Evolutionary conservation across 2,113 vertebrate genomes (phyloP), one percentile per base, ranked within the genome.

Genomic region (Australoheros scitulus): DNA sequence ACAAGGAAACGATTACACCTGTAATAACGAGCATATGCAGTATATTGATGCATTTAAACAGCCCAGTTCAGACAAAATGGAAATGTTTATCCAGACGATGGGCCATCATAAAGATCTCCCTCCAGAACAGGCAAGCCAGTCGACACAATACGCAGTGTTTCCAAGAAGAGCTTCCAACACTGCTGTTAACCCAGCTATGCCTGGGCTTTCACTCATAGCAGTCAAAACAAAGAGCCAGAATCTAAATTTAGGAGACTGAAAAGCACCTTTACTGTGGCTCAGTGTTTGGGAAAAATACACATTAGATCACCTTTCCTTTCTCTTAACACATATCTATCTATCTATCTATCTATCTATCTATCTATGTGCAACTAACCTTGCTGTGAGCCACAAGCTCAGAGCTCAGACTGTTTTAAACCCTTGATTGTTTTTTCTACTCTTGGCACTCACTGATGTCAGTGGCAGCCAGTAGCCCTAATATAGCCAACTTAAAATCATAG

Each of bases 171-270:
- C 89, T 87, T 92, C 91, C 92, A 92, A 75, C 75, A 26, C 68
- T 79, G 77, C 92, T 83, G 91, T 86, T 89, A 91, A 88, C 83
- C 76, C 89, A 57, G 41, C 81, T 41, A 47, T 64, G 88, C 38
- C 93, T 93, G 94, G 93, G 22, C 82, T 92, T 93, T 94, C 91
- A 93, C 91, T 94, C 93, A 17, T 50, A 88, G 74, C 36, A 77
- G 74, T 89, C 76, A 87, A 79, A 85, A 85, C 77, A 82, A 59
- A 55, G 38, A 80, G 80, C 63, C 59, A 61, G 61, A 72, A 78
- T 79, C 72, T 74, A 86, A 87, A 88, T 80, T 72, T 75, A 80
- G 76, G 79, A 64, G 15, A 74, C 55, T 58, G 52, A 81, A 82
- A 76, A 34, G 47, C 55, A 36, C 20, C 24, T 68, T 29, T 43